Conservation (phyloP, 2,113 vertebrate species). For the Chrysochloris asiatica region DNA sequence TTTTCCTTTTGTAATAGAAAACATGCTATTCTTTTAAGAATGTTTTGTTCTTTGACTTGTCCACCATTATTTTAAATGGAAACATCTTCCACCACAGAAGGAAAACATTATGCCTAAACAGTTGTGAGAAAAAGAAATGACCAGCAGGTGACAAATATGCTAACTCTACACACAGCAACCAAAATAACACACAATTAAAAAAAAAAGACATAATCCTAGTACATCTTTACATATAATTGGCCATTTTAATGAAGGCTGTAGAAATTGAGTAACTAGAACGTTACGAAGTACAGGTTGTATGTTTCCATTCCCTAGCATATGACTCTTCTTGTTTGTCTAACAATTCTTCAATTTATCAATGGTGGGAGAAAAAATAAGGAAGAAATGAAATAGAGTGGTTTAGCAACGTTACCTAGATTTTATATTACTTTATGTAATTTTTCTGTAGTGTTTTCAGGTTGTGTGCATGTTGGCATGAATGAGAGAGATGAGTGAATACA, state of each 20-base stretch:
- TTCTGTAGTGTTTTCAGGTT: not conserved
- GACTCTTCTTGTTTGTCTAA: not conserved
- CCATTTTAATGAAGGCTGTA: not conserved
- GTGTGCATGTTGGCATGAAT: not conserved
- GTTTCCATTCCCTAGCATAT: not conserved
- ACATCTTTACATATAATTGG: not conserved
- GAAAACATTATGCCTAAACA: not conserved
- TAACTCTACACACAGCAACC: not conserved
- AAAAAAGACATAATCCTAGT: not conserved
- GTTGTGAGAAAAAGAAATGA: constrained; percentile 7
- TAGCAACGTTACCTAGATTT: not conserved
- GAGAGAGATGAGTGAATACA: too few relatives aligned
- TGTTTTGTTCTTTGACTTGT: not conserved
- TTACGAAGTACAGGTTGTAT: not conserved
- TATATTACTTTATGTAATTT: not conserved
- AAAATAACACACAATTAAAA: not conserved
- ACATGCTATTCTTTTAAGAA: not conserved
- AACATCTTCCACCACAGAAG: not conserved
- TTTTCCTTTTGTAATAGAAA: constrained; percentile 12
- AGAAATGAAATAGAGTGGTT: not conserved
- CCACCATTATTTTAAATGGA: constrained; percentile 47
- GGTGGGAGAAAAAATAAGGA: constrained; percentile 15
- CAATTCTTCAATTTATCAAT: not conserved
- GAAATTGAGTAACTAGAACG: constrained; percentile 1
- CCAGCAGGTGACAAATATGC: not conserved